Percentiles rank a stretch among this genome's conserved stretches.
phyloP scores from a whole-genome alignment of 2,797 vertebrate species.

The Tolypeutes matacus region DNA sequence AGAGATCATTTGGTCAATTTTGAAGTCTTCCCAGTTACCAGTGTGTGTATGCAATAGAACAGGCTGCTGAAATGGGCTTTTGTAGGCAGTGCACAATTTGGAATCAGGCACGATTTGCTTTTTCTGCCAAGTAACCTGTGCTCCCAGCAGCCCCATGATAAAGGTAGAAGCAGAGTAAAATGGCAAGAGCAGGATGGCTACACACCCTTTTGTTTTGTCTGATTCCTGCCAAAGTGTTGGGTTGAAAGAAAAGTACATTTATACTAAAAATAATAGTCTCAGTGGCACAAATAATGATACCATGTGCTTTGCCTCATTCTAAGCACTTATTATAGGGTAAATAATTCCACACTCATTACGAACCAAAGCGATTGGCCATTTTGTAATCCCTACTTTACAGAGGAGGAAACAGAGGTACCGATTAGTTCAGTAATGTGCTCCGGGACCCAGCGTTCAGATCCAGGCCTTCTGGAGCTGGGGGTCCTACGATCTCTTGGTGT shows the following conservation, averaged over 20 bases:
- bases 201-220: not conserved
- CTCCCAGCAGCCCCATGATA: not conserved
- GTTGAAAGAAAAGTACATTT: slow-evolving; percentile 44
- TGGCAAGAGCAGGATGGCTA: not conserved
- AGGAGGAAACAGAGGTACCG: slow-evolving; percentile 5
- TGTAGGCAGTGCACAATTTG: slow-evolving; percentile 44
- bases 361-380: not conserved
- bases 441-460: not conserved
- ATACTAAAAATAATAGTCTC: not conserved
- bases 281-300: not conserved
- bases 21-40: slow-evolving; percentile 51
- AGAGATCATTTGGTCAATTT: slow-evolving; percentile 8
- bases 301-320: not conserved
- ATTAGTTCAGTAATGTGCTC: not conserved
- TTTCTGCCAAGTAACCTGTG: slow-evolving; percentile 49
- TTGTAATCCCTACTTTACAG: not conserved
- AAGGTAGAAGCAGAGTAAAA: slow-evolving; percentile 24
- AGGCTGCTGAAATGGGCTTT: slow-evolving; percentile 46
- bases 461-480: not conserved
- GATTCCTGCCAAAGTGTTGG: slow-evolving; percentile 36
- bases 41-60: not conserved
- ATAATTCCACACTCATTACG: not conserved
- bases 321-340: not conserved
- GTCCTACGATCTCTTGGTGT: not conserved
- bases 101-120: not conserved